Evolutionary conservation across 1,140 invertebrate species (phyloP), one percentile per base, ranked within the genome.

Genomic region (Tyrophagus putrescentiae): DNA sequence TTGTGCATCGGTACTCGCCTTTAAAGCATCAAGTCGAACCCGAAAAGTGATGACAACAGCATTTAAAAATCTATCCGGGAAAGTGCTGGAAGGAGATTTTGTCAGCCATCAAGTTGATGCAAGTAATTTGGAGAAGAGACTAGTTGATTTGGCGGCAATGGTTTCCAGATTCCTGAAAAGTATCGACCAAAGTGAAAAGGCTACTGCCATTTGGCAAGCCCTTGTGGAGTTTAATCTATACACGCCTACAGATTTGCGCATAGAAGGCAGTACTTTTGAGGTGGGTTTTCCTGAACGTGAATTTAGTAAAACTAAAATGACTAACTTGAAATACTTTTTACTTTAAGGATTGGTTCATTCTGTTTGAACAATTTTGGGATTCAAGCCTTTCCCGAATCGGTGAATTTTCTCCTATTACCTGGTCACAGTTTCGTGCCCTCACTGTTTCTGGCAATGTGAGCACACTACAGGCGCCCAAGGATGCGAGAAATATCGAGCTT

Each of bases 281-380:
- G 56, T 57, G 11, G 27, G 31, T 57, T 50, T 48, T 48, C 18
- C 31, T n/a, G 23, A 7, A 27, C 7, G 6, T 9, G 23, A 41
- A 7, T 57, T 57, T 33, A 6, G n/a, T 21, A 50, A 21, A 50
- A 50, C 21, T 23, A 54, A 13, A 39, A 39, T 13, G 48, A 16
- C 16, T 52, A n/a, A 27, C 3, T 52, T 3, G 48, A 52, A 29
- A 44, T 45, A 16, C 23, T 18, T 59, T 7, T 57, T 52, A 18
- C 11, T 11, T 31, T 42, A 42, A 61, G 4, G 70, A 73, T 13
- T 65, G 65, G 32, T 56, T 71, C 18, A 65, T 64, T 16, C 65
- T 70, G 16, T 72, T 77, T 67, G 74, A 76, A 65, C 70, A 70
- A 44, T 77, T 77, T 64, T 77, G 76, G 76, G 75, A 77, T 57